A percentile compares a stretch with the other conserved stretches of the same genome.
These are phyloP conservation scores for Augochlora pura DNA, from an alignment of 1,140 invertebrate genomes.

Conservation along the genomic window DNA sequence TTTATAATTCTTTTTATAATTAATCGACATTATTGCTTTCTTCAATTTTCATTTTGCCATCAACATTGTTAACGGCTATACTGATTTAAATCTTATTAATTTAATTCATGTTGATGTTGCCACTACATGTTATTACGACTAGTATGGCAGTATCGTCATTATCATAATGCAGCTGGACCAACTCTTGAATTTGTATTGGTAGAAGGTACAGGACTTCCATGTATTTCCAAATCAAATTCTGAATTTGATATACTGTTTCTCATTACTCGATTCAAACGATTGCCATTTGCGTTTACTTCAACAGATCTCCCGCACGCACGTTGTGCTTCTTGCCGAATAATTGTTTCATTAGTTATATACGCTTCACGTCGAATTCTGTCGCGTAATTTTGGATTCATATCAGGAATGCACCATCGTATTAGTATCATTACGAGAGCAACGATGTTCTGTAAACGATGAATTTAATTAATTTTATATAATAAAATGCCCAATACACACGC, in stretches of 20 bases:
- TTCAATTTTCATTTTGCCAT: slow-evolving; percentile 8
- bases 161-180: slow-evolving; percentile 55
- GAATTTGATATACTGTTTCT: slow-evolving; percentile 83
- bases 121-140: background rate
- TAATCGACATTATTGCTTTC: slow-evolving; percentile 11
- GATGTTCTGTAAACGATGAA: slow-evolving; percentile 84
- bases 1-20: background rate
- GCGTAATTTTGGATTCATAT: slow-evolving; percentile 86
- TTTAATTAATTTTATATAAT: slow-evolving; percentile 14
- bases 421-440: slow-evolving; percentile 88
- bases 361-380: slow-evolving; percentile 91
- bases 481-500: background rate
- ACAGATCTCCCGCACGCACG: slow-evolving; percentile 32
- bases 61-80: slow-evolving; percentile 9
- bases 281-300: slow-evolving; percentile 45
- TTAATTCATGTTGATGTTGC: background rate
- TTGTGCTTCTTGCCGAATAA: slow-evolving; percentile 86
- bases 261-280: slow-evolving; percentile 76
- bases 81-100: background rate
- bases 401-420: slow-evolving; percentile 91
- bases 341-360: slow-evolving; percentile 92
- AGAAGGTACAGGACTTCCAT: slow-evolving; percentile 73
- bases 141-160: slow-evolving; percentile 14
- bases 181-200: slow-evolving; percentile 21
- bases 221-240: slow-evolving; percentile 84